A percentile compares a stretch with the other conserved stretches of the same genome.
Evolutionary conservation across 92 coral and sea anemone genomes (phyloP).

Genomic region (Umimayanthus chanpuru): DNA sequence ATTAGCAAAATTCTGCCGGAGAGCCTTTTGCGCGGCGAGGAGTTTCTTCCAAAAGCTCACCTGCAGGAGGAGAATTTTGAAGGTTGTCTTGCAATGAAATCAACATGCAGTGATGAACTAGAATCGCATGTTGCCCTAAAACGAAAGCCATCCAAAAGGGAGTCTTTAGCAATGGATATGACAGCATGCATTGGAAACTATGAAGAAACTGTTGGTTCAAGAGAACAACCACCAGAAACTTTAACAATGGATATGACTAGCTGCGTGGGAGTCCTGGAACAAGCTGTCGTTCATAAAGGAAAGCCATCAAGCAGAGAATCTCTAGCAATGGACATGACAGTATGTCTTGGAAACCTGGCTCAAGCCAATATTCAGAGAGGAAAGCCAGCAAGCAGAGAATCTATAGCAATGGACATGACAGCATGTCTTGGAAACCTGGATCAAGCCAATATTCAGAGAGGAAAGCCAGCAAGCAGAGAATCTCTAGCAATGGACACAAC

Average conservation of each 20-base stretch:
- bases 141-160: not conserved
- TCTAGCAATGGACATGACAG: constrained; percentile 27
- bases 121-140: not conserved
- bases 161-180: not conserved
- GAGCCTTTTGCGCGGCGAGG: not conserved
- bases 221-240: not conserved
- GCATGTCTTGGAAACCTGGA: constrained; percentile 2
- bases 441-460: not conserved
- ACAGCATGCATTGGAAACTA: not conserved
- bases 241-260: constrained; percentile 10
- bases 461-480: not conserved
- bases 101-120: not conserved
- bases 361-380: not conserved
- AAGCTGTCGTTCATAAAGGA: not conserved
- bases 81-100: not conserved
- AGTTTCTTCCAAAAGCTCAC: not conserved
- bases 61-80: not conserved
- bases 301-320: not conserved
- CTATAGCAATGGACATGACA: constrained; percentile 30
- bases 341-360: not conserved
- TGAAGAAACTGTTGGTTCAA: not conserved
- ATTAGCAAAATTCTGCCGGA: not conserved
- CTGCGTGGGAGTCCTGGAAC: not conserved
- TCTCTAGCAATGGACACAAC: constrained; percentile 26
- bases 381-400: not conserved